A percentile compares a stretch with the other conserved stretches of the same genome.
Conservation (phyloP, 2,888 invertebrate genomes). For the Microchrysa polita region DNA sequence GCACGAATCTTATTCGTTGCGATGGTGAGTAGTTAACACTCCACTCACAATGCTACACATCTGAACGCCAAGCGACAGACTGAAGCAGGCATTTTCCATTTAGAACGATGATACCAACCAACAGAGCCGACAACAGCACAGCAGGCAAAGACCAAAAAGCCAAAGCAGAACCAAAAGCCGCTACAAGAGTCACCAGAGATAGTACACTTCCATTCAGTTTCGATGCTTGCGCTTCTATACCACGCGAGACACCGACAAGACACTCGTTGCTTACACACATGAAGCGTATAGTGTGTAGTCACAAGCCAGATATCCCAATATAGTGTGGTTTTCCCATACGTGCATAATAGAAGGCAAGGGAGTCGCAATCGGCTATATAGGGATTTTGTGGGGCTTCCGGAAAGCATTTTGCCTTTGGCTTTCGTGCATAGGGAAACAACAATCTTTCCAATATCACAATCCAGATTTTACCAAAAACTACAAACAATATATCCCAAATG, state of each 20-base stretch:
- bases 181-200: conserved; percentile 33
- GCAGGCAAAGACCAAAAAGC: conserved; percentile 30
- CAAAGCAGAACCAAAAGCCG: conserved; percentile 25
- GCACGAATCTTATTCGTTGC: conserved; percentile 25
- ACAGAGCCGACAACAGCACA: conserved; percentile 29
- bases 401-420: conserved; percentile 4
- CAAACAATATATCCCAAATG: not conserved
- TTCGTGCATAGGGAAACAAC: too few species aligned
- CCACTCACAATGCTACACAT: conserved; percentile 48
- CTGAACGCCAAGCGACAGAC: conserved; percentile 63
- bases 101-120: conserved; percentile 60
- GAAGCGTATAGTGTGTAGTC: not conserved
- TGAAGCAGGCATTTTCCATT: conserved; percentile 62
- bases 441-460: not conserved
- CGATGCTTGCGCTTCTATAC: conserved; percentile 21
- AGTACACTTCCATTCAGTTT: conserved; percentile 34
- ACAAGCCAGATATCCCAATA: conserved; percentile 18
- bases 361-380: not conserved
- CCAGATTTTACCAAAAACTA: not conserved
- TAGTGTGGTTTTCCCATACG: conserved; percentile 17
- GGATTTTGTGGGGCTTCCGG: conserved; percentile 5
- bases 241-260: conserved; percentile 30
- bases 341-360: too few species aligned
- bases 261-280: not conserved
- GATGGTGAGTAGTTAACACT: conserved; percentile 17